phyloP scores from a whole-genome alignment of 2,797 vertebrate species.

The Harpagifer antarcticus region DNA sequence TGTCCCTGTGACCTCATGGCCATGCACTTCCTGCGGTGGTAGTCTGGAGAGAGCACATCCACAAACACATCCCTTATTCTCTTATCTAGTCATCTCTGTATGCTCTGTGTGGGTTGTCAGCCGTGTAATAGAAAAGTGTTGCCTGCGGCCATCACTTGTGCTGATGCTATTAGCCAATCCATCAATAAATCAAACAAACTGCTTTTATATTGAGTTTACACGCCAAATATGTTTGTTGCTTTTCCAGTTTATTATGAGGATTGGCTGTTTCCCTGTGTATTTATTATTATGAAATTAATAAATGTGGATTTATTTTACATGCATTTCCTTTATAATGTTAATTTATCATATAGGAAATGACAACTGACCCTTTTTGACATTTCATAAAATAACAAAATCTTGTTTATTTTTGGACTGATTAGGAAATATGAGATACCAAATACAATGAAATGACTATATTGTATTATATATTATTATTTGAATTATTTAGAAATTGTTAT shows the following conservation, averaged over 20 bases:
- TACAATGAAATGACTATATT: not conserved
- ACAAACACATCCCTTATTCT: conserved; percentile 48
- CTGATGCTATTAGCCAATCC: not conserved
- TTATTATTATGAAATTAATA: not conserved
- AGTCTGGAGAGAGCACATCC: conserved; percentile 49
- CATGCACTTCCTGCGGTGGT: conserved; percentile 73
- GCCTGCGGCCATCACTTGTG: not conserved
- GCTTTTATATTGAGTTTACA: not conserved
- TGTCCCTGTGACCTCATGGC: conserved; percentile 76
- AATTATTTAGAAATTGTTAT: not conserved
- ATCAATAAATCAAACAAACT: conserved; percentile 3
- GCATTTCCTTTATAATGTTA: not conserved
- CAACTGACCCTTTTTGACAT: not conserved
- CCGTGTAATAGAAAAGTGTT: conserved; percentile 19
- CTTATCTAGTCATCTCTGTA: conserved; percentile 69
- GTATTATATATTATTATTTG: not conserved
- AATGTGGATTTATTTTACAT: not conserved
- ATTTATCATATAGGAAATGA: not conserved
- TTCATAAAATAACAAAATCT: not conserved
- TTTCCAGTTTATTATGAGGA: not conserved
- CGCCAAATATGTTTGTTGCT: not conserved
- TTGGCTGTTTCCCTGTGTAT: not conserved
- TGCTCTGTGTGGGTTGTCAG: conserved; percentile 18
- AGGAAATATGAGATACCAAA: not conserved
- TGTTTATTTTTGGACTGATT: not conserved